Conservation (phyloP, 2,113 vertebrate genomes). For the Etheostoma spectabile region DNA sequence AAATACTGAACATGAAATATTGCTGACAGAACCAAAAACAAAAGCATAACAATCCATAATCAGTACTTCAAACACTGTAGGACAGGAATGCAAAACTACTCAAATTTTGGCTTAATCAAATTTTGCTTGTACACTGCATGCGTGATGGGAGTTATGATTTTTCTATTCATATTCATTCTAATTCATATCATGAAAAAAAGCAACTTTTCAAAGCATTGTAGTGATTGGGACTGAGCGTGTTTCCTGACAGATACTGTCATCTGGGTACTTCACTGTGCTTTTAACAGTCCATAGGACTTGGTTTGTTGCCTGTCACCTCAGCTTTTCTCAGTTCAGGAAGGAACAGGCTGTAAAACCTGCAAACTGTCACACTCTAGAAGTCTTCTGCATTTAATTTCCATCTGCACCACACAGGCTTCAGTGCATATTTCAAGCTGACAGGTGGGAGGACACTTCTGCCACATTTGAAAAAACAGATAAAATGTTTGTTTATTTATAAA, state of each 20-base stretch:
- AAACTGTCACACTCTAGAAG: conserved; percentile 13
- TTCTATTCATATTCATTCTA: neutral
- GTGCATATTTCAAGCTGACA: conserved; percentile 23
- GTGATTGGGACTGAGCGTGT: conserved; percentile 23
- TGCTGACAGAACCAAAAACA: neutral
- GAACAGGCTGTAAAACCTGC: conserved; percentile 30
- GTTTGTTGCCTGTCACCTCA: conserved; percentile 59
- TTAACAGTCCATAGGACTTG: neutral
- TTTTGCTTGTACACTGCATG: neutral
- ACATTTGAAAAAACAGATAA: neutral
- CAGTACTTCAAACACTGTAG: neutral
- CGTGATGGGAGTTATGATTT: neutral
- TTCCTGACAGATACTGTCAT: conserved; percentile 48
- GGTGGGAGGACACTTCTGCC: neutral
- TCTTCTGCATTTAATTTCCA: conserved; percentile 18
- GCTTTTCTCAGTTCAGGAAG: conserved; percentile 42
- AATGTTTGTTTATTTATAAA: neutral
- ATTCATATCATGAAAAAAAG: conserved; percentile 26
- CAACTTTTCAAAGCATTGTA: neutral
- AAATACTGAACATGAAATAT: neutral
- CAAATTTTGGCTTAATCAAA: neutral
- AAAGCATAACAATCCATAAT: neutral
- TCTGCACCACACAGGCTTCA: neutral
- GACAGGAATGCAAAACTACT: neutral
- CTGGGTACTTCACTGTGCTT: conserved; percentile 20